Conservation (phyloP, 2,888 invertebrate genomes). For the Epistrophe grossulariae region DNA sequence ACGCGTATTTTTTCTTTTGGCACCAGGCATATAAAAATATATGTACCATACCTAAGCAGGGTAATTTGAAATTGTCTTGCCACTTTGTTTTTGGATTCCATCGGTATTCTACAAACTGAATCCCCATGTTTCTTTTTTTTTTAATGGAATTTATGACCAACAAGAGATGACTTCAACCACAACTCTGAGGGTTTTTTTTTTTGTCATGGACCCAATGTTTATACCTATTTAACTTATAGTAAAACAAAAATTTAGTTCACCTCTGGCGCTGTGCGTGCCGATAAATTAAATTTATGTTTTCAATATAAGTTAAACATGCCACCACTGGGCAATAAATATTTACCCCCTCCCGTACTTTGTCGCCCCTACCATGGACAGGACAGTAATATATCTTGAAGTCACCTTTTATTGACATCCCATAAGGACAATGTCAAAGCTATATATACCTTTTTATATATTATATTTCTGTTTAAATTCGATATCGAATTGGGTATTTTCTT, state of each 20-base stretch:
- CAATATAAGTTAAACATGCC: constrained; percentile 19
- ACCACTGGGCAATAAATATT: constrained; percentile 27
- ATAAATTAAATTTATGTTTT: constrained; percentile 41
- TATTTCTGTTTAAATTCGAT: neutral
- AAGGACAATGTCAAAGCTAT: constrained; percentile 19
- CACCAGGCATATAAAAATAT: neutral
- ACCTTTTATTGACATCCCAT: constrained; percentile 39
- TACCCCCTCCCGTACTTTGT: neutral
- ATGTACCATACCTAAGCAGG: neutral
- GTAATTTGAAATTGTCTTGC: neutral
- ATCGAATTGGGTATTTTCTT: neutral
- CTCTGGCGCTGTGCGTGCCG: constrained; percentile 20
- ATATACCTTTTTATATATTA: neutral
- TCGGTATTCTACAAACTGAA: neutral
- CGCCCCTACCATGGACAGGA: neutral
- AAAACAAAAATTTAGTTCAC: constrained; percentile 11
- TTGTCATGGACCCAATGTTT: neutral
- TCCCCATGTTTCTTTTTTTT: neutral
- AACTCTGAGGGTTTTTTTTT: neutral
- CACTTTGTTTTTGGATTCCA: neutral
- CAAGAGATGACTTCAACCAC: neutral
- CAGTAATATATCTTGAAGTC: constrained; percentile 31
- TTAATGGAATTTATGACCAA: constrained; percentile 35
- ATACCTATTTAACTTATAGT: constrained; percentile 18
- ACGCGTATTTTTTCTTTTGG: neutral